These are phyloP conservation scores for Camponotus fellah DNA, from an alignment of 2,888 invertebrate genomes.

Conservation along the genomic window DNA sequence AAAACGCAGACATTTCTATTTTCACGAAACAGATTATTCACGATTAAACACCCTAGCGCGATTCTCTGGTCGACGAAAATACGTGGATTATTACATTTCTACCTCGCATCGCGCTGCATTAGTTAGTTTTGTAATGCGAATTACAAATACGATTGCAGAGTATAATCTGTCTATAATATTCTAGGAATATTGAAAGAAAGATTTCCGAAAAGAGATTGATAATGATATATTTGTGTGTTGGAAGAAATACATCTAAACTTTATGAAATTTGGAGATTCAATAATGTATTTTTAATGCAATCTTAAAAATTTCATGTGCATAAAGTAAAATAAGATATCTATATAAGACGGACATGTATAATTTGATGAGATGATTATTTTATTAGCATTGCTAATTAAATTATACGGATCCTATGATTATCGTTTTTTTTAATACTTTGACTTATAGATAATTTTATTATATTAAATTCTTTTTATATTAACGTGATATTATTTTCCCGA, in stretches of 20 bases:
- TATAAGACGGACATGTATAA: neutral
- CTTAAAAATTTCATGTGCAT: neutral
- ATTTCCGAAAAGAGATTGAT: slow-evolving; percentile 6
- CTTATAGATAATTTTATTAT: neutral
- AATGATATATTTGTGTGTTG: neutral
- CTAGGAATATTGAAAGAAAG: slow-evolving; percentile 10
- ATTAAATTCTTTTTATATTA: neutral
- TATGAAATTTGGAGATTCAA: neutral
- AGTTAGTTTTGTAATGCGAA: neutral
- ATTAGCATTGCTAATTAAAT: neutral
- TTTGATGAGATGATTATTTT: neutral
- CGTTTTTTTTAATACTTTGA: neutral
- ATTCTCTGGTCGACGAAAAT: slow-evolving; percentile 20
- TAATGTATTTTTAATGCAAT: neutral
- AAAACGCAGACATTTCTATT: slow-evolving; percentile 48
- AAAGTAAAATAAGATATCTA: neutral
- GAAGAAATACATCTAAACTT: neutral
- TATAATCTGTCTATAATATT: neutral
- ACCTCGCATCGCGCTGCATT: slow-evolving; percentile 27
- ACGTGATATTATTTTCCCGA: neutral
- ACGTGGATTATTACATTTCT: slow-evolving; percentile 22
- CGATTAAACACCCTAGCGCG: slow-evolving; percentile 35
- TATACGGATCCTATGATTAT: neutral
- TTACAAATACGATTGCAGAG: slow-evolving; percentile 33
- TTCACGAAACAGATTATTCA: slow-evolving; percentile 50